Conservation (phyloP, 2,113 vertebrate species). For the Brevimyrus niger region DNA sequence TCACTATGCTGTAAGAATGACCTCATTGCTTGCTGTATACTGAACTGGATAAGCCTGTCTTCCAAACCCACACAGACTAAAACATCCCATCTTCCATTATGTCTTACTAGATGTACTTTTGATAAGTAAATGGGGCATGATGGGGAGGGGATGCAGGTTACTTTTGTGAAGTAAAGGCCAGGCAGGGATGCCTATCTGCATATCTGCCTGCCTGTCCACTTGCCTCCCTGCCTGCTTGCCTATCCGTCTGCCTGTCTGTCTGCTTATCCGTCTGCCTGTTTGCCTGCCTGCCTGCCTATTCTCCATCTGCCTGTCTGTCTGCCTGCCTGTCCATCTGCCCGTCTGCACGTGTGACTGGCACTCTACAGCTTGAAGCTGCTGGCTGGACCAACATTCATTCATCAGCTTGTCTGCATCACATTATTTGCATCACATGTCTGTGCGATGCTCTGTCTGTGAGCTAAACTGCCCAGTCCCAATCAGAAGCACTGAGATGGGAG, state of each 20-base stretch:
- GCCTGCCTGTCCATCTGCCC: not conserved
- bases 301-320: not conserved
- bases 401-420: not conserved
- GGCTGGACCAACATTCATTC: not conserved
- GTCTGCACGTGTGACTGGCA: not conserved
- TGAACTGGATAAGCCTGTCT: not conserved
- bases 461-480: constrained; percentile 19
- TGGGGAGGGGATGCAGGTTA: not conserved
- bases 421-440: not conserved
- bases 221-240: no score
- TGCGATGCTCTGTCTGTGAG: not conserved
- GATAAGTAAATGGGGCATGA: not conserved
- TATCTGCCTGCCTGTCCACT: not conserved
- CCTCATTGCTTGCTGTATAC: not conserved
- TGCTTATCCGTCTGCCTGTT: not conserved
- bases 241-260: not conserved
- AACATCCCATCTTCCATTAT: not conserved
- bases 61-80: not conserved
- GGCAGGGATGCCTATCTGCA: not conserved
- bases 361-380: not conserved
- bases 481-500: not conserved
- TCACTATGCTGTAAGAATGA: not conserved
- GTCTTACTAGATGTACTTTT: not conserved
- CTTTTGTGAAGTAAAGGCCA: not conserved
- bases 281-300: not conserved